Conservation (phyloP, 1,140 invertebrate genomes). For the Eumaeus atala region DNA sequence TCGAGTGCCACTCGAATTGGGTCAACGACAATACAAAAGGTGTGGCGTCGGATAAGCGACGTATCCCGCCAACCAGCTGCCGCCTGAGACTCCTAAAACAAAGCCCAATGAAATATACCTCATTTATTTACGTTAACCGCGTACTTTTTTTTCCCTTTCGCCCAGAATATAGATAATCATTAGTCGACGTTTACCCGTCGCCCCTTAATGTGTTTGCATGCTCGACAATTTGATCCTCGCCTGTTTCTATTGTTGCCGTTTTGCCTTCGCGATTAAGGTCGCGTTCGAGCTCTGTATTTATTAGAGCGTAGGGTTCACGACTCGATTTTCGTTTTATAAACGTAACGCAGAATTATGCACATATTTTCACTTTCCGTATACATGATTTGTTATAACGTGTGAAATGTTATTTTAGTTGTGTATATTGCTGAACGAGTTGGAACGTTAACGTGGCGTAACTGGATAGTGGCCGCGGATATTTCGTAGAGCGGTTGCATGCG, state of each 20-base stretch:
- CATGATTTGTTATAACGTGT: constrained; percentile 38
- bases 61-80: constrained; percentile 59
- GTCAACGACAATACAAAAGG: constrained; percentile 67
- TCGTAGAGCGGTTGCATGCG: constrained; percentile 39
- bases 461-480: constrained; percentile 34
- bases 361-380: constrained; percentile 43
- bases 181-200: constrained; percentile 53
- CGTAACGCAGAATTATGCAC: constrained; percentile 16
- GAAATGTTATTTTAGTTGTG: constrained; percentile 16
- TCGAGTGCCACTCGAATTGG: constrained; percentile 60
- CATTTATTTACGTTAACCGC: constrained; percentile 54
- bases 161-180: constrained; percentile 63
- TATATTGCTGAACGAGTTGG: constrained; percentile 16
- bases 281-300: constrained; percentile 65
- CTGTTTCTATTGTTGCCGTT: constrained; percentile 66
- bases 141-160: constrained; percentile 40
- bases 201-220: constrained; percentile 68
- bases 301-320: constrained; percentile 63
- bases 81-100: constrained; percentile 53
- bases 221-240: constrained; percentile 65
- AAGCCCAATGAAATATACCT: constrained; percentile 61
- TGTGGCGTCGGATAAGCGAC: constrained; percentile 66
- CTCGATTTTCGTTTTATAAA: constrained; percentile 67
- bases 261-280: constrained; percentile 68
- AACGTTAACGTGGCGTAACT: constrained; percentile 30